Evolutionary conservation across 2,888 invertebrate genomes (phyloP), one percentile per base, ranked within the genome.

Genomic region (Drosophila monieri): DNA sequence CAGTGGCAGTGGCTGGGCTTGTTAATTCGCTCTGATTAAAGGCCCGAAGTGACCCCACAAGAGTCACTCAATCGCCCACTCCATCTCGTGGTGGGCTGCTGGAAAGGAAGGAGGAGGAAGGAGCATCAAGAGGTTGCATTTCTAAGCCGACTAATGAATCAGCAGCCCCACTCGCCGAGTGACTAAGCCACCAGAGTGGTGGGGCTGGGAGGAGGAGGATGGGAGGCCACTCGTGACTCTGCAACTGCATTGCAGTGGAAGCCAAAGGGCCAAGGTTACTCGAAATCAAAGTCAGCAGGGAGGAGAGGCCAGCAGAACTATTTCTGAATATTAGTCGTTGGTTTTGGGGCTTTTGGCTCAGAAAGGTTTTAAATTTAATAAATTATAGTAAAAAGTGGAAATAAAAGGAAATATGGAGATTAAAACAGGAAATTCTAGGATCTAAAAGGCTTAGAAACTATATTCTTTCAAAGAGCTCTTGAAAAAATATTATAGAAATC

Each of bases 121-220:
- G 21, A 21, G 25, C n/a, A n/a, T n/a, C n/a, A 3, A 18, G 54
- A 14, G 59, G n/a, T 43, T 18, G 37, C 15, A 30, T 49, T 23
- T 53, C 32, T 56, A 53, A 65, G 73, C 61, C 56, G 73, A 51
- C 48, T 70, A 70, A 76, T 73, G 70, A 73, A 49, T 59, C 58
- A 49, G 32, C 47, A 37, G 23, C 46, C 9, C 21, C 56, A 15
- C 12, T 56, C 6, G 35, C 23, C 37, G 59, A 37, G 23, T 55
- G 72, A 53, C 55, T 61, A 56, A 56, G 49, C 66, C 39, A 5
- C 32, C n/a, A 1, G 35, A 35, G 35, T n/a, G n/a, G 3, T 0
- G 10, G 3, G 6, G 4, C 3, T 12, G 12, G 12, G 12, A 35
- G 27, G 41, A 23, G 27, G 27, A 27, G 27, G 27, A 12, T 25